Conservation (phyloP, 2,797 vertebrate species). For the Vespertilio murinus region DNA sequence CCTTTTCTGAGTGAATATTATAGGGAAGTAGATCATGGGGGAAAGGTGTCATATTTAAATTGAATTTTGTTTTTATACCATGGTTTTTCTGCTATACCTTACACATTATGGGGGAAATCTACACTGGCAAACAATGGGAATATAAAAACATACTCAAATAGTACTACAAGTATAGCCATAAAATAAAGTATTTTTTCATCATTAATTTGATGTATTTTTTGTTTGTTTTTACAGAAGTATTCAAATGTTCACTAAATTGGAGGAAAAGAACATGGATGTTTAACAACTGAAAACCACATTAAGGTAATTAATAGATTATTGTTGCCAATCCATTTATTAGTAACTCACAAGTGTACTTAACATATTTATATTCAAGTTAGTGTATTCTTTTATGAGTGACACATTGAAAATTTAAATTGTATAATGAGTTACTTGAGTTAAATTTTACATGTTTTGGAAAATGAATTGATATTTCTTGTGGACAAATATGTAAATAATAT, state of each 20-base stretch:
- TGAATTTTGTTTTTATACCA: neutral
- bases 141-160: neutral
- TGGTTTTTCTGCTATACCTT: neutral
- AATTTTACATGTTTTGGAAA: neutral
- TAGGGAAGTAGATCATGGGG: neutral
- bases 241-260: constrained; percentile 70
- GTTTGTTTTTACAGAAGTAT: constrained; percentile 81
- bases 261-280: constrained; percentile 80
- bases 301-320: constrained; percentile 81
- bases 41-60: neutral
- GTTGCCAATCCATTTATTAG: constrained; percentile 41
- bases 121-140: neutral
- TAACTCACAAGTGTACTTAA: constrained; percentile 62
- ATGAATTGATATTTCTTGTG: neutral
- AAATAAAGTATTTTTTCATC: neutral
- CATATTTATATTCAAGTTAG: neutral
- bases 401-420: neutral
- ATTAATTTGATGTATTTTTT: neutral
- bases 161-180: neutral
- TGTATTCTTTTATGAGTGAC: neutral
- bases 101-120: neutral
- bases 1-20: neutral
- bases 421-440: neutral
- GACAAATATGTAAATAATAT: neutral
- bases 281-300: constrained; percentile 80